Conservation (phyloP, 2,113 vertebrate genomes). For the Aix galericulata region DNA sequence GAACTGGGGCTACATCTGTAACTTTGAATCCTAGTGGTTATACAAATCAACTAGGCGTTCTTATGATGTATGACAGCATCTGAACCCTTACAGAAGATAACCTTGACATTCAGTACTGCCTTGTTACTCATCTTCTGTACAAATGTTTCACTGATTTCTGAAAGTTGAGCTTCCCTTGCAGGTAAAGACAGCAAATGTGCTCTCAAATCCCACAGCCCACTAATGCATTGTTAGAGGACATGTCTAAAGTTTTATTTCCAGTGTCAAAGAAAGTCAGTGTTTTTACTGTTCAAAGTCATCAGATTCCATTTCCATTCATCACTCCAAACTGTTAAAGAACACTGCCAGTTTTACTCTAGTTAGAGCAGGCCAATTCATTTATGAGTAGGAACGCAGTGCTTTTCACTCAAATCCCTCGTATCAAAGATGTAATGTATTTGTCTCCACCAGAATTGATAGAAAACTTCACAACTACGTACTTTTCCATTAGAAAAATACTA, state of each 20-base stretch:
- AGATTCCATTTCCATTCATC: background rate
- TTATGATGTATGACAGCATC: background rate
- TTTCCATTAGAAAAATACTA: background rate
- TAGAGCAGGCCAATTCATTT: background rate
- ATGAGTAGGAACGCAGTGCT: background rate
- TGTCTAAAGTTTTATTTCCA: background rate
- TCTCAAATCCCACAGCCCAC: background rate
- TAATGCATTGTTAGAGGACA: background rate
- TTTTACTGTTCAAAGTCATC: background rate
- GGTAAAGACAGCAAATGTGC: background rate
- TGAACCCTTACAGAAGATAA: background rate
- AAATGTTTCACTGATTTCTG: background rate
- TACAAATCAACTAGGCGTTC: background rate
- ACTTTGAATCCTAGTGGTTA: background rate
- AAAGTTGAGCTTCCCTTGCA: background rate
- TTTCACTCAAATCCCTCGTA: no score
- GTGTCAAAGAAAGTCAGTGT: background rate
- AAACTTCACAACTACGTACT: background rate
- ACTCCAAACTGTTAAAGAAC: background rate
- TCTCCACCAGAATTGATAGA: background rate
- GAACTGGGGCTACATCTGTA: background rate
- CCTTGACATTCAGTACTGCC: background rate
- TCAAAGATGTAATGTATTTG: background rate
- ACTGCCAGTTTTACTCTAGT: background rate
- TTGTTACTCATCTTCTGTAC: background rate